Evolutionary conservation across 2,888 invertebrate genomes (phyloP).

Genomic region (Drosophila seclusa): DNA sequence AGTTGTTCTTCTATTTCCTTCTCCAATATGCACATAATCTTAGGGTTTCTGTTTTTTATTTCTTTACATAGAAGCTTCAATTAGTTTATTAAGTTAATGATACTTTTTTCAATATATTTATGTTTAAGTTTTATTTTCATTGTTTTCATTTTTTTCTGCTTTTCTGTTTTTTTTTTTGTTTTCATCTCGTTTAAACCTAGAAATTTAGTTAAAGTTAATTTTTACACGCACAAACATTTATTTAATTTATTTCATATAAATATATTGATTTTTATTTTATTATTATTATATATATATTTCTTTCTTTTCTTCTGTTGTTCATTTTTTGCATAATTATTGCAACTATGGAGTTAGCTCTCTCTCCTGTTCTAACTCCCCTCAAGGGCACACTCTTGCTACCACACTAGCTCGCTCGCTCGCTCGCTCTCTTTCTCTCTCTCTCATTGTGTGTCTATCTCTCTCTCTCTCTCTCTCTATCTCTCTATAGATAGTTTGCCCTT

Average conservation of each 20-base stretch:
- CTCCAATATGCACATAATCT: conserved; percentile 51
- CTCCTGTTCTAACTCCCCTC: conserved; percentile 27
- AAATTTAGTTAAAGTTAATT: conserved; percentile 80
- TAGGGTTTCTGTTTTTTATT: conserved; percentile 69
- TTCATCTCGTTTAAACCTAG: conserved; percentile 63
- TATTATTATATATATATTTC: conserved; percentile 23
- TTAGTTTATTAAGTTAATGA: conserved; percentile 80
- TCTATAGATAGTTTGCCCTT: conserved; percentile 8
- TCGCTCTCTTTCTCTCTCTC: conserved; percentile 16
- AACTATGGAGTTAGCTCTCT: conserved; percentile 56
- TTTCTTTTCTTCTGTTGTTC: conserved; percentile 26
- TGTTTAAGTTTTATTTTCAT: conserved; percentile 54
- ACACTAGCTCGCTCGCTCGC: conserved; percentile 34
- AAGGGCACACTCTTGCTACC: conserved; percentile 29
- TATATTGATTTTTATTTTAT: conserved; percentile 62
- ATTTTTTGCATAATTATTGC: conserved; percentile 48
- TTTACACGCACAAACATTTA: conserved; percentile 82
- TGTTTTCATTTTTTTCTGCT: conserved; percentile 11
- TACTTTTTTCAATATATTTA: conserved; percentile 72
- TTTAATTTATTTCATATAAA: conserved; percentile 74
- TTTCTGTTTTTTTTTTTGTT: conserved; percentile 6
- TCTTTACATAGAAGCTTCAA: conserved; percentile 81
- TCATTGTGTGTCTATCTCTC: conserved; percentile 4
- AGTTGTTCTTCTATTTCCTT: conserved; percentile 46
- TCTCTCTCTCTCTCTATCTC: conserved; percentile 20